Evolutionary conservation across 1,140 invertebrate species (phyloP), one percentile per base, ranked within the genome.

Genomic region (Papilio machaon): DNA sequence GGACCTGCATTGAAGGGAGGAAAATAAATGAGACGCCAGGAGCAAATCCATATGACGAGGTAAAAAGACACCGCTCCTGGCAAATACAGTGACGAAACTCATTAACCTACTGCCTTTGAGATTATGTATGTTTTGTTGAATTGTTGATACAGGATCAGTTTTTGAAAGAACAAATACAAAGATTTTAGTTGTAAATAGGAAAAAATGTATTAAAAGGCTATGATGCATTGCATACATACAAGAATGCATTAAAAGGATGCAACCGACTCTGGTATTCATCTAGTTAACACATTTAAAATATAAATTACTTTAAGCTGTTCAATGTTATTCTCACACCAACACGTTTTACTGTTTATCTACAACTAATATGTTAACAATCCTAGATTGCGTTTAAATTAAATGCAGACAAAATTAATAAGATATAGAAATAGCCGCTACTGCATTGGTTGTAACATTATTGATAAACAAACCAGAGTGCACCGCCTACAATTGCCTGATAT

Each of bases 61-160:
- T 13, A 70, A 60, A 30, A 30, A 70, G 23, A 38, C 30, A 15
- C 64, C 30, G 64, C 64, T 70, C 30, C 23, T 35, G 30, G 64
- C n/a, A 23, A 70, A 70, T 35, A 38, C 23, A 15, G 30, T 70
- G 64, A 38, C 30, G 64, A 38, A 70, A 70, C 64, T 70, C 64
- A 70, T 70, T 70, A 70, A 70, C 64, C 64, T 70, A 70, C 64
- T 70, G 30, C 64, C 64, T 70, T 70, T 70, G 23, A 67, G 60
- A 30, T 67, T 35, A 67, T 30, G 10, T 67, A 67, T 30, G 60
- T 67, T 67, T 67, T 10, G 23, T 67, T 67, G 11, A 10, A 13
- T 30, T 64, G 60, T 35, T 70, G 11, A 35, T 38, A 38, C 11
- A 11, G 23, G 11, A 15, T 43, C 38, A 43, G 38, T 11, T 64